Percentiles rank a stretch among this genome's conserved stretches.
phyloP scores from a whole-genome alignment of 2,113 vertebrate species.

The Aphyosemion australe region DNA sequence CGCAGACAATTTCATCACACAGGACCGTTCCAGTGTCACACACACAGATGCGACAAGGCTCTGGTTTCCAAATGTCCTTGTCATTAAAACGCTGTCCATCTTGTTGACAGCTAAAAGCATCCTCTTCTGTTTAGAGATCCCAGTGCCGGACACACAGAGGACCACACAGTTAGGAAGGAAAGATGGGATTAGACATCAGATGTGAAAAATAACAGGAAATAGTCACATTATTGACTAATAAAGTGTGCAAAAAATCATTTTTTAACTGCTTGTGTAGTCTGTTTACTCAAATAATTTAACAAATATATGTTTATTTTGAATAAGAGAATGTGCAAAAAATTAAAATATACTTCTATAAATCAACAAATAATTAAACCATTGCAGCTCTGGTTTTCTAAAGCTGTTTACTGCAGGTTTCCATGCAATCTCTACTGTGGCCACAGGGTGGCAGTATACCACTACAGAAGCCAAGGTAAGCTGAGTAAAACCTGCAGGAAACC shows the following conservation, averaged over 20 bases:
- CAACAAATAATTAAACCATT: background rate
- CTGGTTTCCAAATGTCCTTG: slow-evolving; percentile 97
- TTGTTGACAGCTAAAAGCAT: slow-evolving; percentile 85
- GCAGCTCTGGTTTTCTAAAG: too few species aligned
- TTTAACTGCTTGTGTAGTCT: background rate
- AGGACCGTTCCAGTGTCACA: slow-evolving; percentile 92
- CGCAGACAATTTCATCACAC: slow-evolving; percentile 94
- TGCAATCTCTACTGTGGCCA: slow-evolving; percentile 50
- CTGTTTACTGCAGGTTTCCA: background rate
- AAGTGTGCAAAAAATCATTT: too few species aligned
- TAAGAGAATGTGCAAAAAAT: background rate
- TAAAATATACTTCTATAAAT: background rate
- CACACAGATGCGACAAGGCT: slow-evolving; percentile 94
- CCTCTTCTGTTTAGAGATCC: slow-evolving; percentile 78
- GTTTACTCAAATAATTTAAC: too few species aligned
- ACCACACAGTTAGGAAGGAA: background rate
- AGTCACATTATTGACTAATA: too few species aligned
- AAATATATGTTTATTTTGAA: too few species aligned
- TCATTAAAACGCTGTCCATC: slow-evolving; percentile 88
- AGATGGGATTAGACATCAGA: slow-evolving; percentile 51
- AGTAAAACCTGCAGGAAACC: slow-evolving; percentile 36
- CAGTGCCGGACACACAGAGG: slow-evolving; percentile 47
- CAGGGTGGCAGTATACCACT: slow-evolving; percentile 60
- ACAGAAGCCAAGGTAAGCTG: background rate
- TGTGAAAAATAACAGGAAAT: slow-evolving; percentile 28